Conservation (phyloP, 2,888 invertebrate genomes). For the Leptodirus hochenwartii region DNA sequence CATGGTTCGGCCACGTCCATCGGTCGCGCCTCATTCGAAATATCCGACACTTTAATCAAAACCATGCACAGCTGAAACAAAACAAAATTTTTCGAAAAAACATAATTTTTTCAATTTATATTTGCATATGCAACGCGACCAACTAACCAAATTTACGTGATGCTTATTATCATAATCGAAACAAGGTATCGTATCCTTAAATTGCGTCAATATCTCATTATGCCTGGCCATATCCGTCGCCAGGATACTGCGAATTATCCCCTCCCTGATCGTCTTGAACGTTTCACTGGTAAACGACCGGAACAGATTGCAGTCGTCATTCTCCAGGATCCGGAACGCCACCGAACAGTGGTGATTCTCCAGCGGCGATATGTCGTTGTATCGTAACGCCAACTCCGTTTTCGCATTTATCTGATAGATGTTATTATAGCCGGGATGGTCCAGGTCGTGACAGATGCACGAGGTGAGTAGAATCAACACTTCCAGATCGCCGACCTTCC, state of each 20-base stretch:
- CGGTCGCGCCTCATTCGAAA: conserved; percentile 66
- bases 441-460: conserved; percentile 65
- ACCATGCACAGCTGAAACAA: conserved; percentile 49
- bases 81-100: conserved; percentile 9
- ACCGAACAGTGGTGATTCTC: conserved; percentile 79
- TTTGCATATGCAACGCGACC: neutral
- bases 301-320: conserved; percentile 65
- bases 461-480: conserved; percentile 59
- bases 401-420: conserved; percentile 70
- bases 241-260: conserved; percentile 59
- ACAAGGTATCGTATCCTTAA: conserved; percentile 42
- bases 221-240: conserved; percentile 67
- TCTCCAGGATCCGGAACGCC: conserved; percentile 60
- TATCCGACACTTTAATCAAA: conserved; percentile 68
- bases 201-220: conserved; percentile 57
- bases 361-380: conserved; percentile 71
- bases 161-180: conserved; percentile 50
- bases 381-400: conserved; percentile 64
- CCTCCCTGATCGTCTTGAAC: conserved; percentile 50
- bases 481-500: conserved; percentile 54
- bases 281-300: conserved; percentile 42
- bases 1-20: conserved; percentile 72
- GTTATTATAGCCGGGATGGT: conserved; percentile 62
- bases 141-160: conserved; percentile 51
- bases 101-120: neutral